A percentile compares a stretch with the other conserved stretches of the same genome.
phyloP scores from a whole-genome alignment of 1,140 invertebrate species.

The Drosophila nikananu region DNA sequence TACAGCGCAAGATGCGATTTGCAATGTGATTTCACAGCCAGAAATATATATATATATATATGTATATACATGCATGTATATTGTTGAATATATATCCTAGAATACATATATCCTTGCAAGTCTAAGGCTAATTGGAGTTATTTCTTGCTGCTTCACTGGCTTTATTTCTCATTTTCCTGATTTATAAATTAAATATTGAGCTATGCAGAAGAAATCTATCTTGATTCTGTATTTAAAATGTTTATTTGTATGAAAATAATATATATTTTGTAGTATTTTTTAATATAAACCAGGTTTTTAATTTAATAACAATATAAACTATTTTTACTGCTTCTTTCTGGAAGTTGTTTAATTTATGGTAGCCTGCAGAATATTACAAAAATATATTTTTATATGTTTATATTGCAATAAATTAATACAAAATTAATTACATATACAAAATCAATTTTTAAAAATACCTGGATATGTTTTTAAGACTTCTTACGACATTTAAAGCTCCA shows the following conservation, averaged over 20 bases:
- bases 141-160: slow-evolving; percentile 6
- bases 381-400: no score
- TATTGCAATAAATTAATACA: no score
- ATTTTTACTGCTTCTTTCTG: no score
- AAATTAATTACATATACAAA: no score
- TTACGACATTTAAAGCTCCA: background rate
- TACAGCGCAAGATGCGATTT: slow-evolving; percentile 81
- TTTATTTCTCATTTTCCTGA: background rate
- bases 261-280: background rate
- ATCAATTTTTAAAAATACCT: no score
- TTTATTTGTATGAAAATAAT: background rate
- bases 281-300: no score
- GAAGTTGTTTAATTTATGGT: no score
- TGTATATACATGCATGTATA: slow-evolving; percentile 11
- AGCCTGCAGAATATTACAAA: no score
- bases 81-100: slow-evolving; percentile 3
- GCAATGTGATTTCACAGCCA: slow-evolving; percentile 59
- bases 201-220: background rate
- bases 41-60: slow-evolving; percentile 10
- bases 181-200: background rate
- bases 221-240: background rate
- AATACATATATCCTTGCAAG: background rate
- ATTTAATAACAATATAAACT: no score
- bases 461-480: no score
- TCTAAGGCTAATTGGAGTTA: background rate